Percentiles rank a stretch among this genome's conserved stretches.
phyloP scores from a whole-genome alignment of 2,888 invertebrate genomes.

The Cataglyphis altisquamis region DNA sequence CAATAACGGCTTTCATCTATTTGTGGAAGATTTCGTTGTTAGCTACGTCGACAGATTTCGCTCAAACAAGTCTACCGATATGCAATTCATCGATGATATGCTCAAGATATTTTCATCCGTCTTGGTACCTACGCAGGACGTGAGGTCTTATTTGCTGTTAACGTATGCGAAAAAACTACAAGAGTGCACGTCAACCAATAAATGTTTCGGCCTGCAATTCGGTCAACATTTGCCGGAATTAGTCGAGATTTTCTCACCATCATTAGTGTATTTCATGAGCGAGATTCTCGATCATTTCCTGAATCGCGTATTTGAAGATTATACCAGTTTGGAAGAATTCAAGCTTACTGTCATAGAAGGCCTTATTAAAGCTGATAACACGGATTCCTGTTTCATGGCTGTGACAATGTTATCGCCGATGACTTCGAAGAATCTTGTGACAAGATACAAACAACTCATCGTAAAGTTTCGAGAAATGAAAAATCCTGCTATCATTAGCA shows the following conservation, averaged over 20 bases:
- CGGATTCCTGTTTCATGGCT: constrained; percentile 47
- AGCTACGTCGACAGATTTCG: not conserved
- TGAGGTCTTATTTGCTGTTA: constrained; percentile 67
- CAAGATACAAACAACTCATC: not conserved
- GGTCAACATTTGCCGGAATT: constrained; percentile 52
- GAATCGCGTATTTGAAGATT: not conserved
- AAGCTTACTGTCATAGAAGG: constrained; percentile 47
- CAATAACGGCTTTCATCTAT: constrained; percentile 58
- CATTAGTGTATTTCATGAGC: constrained; percentile 10
- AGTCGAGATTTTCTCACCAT: constrained; percentile 37
- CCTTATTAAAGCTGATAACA: not conserved
- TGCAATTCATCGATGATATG: constrained; percentile 57
- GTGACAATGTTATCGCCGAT: constrained; percentile 43
- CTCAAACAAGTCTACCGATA: accelerated
- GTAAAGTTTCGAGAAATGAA: not conserved
- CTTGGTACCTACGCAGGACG: constrained; percentile 67
- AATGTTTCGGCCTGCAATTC: constrained; percentile 59
- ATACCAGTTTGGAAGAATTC: not conserved
- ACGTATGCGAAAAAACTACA: constrained; percentile 39
- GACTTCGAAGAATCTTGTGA: accelerated
- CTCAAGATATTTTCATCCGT: constrained; percentile 57
- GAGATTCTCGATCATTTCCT: not conserved
- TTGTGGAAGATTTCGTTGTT: not conserved
- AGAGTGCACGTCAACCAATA: constrained; percentile 8
- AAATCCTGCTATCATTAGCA: not conserved